These are phyloP conservation scores for Odocoileus virginianus DNA, from an alignment of 2,113 vertebrate species.

Conservation along the genomic window DNA sequence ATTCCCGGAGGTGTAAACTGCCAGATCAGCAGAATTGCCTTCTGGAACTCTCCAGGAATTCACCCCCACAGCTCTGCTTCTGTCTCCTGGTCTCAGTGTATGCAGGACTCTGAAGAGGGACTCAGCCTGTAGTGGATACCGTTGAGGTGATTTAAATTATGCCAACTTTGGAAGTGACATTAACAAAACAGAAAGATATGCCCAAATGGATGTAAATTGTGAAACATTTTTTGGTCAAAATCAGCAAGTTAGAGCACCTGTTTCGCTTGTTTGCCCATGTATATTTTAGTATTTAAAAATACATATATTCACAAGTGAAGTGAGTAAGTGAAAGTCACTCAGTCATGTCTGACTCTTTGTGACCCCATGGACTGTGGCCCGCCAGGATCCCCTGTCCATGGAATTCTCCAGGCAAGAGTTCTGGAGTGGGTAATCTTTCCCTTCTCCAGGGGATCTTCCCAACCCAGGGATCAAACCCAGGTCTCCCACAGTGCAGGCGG, in stretches of 20 bases:
- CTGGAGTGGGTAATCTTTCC: no score
- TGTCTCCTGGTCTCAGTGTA: background rate
- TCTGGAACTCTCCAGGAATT: background rate
- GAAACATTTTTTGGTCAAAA: background rate
- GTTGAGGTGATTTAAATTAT: background rate
- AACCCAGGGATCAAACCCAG: no score
- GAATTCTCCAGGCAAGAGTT: background rate
- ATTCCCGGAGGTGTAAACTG: background rate
- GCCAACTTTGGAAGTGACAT: background rate
- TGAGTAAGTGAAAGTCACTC: background rate
- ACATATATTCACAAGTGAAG: background rate
- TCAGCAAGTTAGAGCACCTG: background rate
- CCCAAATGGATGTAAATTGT: background rate
- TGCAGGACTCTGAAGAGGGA: background rate
- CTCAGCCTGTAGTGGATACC: background rate
- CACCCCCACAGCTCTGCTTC: background rate
- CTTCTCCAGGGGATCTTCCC: no score
- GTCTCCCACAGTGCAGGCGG: no score
- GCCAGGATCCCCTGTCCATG: background rate
- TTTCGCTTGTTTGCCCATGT: background rate
- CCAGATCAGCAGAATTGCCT: conserved; percentile 10
- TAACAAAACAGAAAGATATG: background rate
- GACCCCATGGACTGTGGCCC: background rate
- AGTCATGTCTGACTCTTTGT: background rate
- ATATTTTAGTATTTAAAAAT: background rate